Evolutionary conservation across 1,140 invertebrate species (phyloP).

Genomic region (Anoplophora glabripennis): DNA sequence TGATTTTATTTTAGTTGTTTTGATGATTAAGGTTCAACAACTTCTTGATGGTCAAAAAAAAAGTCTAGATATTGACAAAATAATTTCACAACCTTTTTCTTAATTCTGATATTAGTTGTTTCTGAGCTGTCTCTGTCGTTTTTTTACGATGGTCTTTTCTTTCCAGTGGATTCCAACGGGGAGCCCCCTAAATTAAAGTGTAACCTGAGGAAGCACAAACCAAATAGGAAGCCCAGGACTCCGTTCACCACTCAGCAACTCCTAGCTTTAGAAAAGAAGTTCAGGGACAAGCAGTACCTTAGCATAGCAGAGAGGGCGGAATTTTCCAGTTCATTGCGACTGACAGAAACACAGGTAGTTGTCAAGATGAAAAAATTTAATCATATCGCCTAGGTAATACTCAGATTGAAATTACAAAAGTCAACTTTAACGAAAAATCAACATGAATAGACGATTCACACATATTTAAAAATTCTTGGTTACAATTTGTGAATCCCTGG

Average conservation of each 20-base stretch:
- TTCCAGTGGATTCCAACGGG: constrained; percentile 61
- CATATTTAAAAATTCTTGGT: too few relatives aligned
- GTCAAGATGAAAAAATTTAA: neutral
- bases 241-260: constrained; percentile 97
- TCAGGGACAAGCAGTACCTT: constrained; percentile 93
- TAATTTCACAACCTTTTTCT: neutral
- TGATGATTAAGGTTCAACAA: too few relatives aligned
- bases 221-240: constrained; percentile 94
- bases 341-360: constrained; percentile 90
- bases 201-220: constrained; percentile 73
- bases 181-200: constrained; percentile 85
- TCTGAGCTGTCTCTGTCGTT: neutral
- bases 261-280: constrained; percentile 92
- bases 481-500: too few relatives aligned
- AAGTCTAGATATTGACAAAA: too few relatives aligned
- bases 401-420: too few relatives aligned
- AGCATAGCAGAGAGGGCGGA: constrained; percentile 95
- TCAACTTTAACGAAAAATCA: too few relatives aligned
- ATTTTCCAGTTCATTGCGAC: constrained; percentile 87
- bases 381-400: too few relatives aligned
- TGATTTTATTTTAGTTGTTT: too few relatives aligned
- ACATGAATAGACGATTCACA: too few relatives aligned
- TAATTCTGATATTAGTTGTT: neutral
- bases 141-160: constrained; percentile 10
- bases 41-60: too few relatives aligned